phyloP scores from a whole-genome alignment of 2,113 vertebrate genomes.

The Parotia lawesii region DNA sequence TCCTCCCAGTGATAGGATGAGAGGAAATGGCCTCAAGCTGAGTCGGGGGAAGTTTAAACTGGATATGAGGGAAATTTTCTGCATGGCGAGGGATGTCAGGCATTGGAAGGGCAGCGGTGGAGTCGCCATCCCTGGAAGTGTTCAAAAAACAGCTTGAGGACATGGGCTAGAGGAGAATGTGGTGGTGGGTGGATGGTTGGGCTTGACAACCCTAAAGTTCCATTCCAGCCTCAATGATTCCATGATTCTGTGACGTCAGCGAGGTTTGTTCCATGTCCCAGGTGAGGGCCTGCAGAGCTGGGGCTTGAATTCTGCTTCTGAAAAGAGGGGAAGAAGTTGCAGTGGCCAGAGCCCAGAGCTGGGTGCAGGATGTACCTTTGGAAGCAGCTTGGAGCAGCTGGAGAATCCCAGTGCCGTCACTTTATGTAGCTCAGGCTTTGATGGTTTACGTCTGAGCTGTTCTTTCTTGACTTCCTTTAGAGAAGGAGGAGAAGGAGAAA shows the following conservation, averaged over 20 bases:
- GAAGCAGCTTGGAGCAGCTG: background rate
- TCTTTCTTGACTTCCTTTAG: background rate
- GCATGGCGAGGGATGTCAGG: background rate
- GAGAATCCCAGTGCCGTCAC: background rate
- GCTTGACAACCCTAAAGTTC: accelerated
- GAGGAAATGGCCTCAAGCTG: background rate
- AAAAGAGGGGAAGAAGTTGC: background rate
- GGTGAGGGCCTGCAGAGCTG: background rate
- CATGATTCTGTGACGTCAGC: background rate
- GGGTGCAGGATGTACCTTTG: background rate
- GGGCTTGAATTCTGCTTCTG: background rate
- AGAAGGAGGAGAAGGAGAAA: background rate
- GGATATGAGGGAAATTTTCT: background rate
- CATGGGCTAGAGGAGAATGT: background rate
- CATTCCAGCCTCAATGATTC: background rate
- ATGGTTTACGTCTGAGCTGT: background rate
- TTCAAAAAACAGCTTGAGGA: background rate
- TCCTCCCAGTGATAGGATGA: background rate
- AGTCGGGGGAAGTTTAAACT: background rate
- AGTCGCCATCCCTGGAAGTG: background rate
- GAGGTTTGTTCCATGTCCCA: background rate
- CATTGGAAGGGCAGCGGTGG: background rate
- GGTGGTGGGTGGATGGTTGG: background rate
- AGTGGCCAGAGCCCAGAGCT: background rate
- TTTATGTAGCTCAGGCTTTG: background rate